Percentiles rank a stretch among this genome's conserved stretches.
phyloP scores from a whole-genome alignment of 1,140 invertebrate genomes.

The Drosophila ananassae region DNA sequence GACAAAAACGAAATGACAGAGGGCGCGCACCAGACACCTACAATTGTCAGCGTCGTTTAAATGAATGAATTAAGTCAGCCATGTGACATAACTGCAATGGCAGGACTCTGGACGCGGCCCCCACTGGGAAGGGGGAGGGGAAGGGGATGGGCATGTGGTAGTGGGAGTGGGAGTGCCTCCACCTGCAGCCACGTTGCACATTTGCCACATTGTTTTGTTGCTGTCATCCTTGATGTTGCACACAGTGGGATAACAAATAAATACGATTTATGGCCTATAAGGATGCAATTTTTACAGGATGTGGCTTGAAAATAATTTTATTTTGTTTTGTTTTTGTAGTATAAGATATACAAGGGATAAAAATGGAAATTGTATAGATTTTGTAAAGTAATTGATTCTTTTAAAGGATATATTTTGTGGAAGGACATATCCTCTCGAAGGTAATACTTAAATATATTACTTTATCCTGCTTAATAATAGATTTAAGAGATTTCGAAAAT shows the following conservation, averaged over 20 bases:
- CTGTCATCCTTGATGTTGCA: constrained; percentile 45
- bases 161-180: constrained; percentile 10
- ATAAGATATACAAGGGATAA: neutral
- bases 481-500: neutral
- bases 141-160: neutral
- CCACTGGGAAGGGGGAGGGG: neutral
- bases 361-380: neutral
- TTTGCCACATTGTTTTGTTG: constrained; percentile 77
- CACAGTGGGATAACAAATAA: constrained; percentile 3
- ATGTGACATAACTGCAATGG: constrained; percentile 81
- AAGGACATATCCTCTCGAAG: neutral
- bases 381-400: no score
- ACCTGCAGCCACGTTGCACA: constrained; percentile 57
- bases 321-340: no score
- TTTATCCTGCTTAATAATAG: neutral
- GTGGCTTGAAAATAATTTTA: neutral
- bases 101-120: constrained; percentile 19
- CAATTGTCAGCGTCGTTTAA: constrained; percentile 79
- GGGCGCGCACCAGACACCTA: constrained; percentile 66
- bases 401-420: neutral
- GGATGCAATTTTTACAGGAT: neutral
- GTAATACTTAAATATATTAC: neutral
- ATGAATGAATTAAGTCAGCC: constrained; percentile 81
- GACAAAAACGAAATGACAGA: constrained; percentile 66
- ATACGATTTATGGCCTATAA: neutral